A percentile compares a stretch with the other conserved stretches of the same genome.
Conservation (phyloP, 2,888 invertebrate genomes). For the Neria commutata region DNA sequence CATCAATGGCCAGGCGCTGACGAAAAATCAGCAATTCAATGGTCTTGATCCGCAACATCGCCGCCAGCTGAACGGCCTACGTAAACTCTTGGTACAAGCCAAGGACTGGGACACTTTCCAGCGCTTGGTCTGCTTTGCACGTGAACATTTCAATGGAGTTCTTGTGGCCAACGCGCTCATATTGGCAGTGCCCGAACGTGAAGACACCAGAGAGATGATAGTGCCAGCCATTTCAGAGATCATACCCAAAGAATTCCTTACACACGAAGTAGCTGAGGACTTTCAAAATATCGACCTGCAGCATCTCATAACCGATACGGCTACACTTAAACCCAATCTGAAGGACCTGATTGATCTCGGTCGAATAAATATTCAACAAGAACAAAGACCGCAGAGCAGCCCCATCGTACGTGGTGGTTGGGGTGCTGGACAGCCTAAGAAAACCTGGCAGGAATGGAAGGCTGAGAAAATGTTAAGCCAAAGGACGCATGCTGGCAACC, state of each 20-base stretch:
- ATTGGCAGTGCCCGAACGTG: slow-evolving; percentile 10
- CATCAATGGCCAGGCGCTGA: slow-evolving; percentile 3
- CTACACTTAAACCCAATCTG: neutral
- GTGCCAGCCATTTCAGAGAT: slow-evolving; percentile 16
- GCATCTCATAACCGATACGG: neutral
- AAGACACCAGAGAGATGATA: slow-evolving; percentile 5
- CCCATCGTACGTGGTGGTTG: neutral
- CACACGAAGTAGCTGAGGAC: too few relatives aligned
- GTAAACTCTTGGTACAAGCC: slow-evolving; percentile 7
- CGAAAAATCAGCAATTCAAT: slow-evolving; percentile 3
- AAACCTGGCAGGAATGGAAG: slow-evolving; percentile 10
- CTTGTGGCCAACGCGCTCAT: slow-evolving; percentile 7
- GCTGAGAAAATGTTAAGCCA: neutral
- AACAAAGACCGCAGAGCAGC: neutral
- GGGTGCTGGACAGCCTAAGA: neutral
- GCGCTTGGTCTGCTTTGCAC: slow-evolving; percentile 13
- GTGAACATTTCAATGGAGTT: slow-evolving; percentile 11
- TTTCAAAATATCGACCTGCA: slow-evolving; percentile 23
- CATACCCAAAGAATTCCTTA: slow-evolving; percentile 11
- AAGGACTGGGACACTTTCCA: slow-evolving; percentile 16
- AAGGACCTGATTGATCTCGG: neutral
- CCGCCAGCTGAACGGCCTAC: slow-evolving; percentile 12
- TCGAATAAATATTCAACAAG: neutral
- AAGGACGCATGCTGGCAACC: neutral
- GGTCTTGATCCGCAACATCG: neutral